Conservation (phyloP, 2,797 vertebrate species). For the Rachycentron canadum region DNA sequence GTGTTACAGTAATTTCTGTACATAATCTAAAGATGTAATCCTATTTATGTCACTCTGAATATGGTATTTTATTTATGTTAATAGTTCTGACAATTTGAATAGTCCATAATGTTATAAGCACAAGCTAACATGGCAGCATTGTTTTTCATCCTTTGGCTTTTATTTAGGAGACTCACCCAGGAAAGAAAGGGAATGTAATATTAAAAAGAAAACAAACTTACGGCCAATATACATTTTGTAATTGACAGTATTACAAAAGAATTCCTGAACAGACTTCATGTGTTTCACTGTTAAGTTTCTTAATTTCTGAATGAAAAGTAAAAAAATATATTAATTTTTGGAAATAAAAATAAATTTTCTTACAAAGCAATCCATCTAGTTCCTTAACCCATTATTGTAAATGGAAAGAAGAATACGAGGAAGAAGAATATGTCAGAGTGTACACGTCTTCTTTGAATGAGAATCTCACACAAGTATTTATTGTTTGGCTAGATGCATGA, state of each 20-base stretch:
- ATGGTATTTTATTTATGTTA: slow-evolving; percentile 70
- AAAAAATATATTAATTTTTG: neutral
- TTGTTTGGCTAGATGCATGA: neutral
- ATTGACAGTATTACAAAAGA: neutral
- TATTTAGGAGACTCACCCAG: neutral
- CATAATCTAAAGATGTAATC: slow-evolving; percentile 47
- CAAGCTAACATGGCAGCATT: slow-evolving; percentile 13
- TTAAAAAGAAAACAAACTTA: neutral
- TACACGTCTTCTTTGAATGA: neutral
- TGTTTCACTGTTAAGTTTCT: neutral
- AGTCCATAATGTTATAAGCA: neutral
- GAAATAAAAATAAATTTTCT: slow-evolving; percentile 23
- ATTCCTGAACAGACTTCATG: neutral
- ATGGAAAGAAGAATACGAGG: neutral
- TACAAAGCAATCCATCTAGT: neutral
- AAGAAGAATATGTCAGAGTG: no score
- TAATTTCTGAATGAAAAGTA: neutral
- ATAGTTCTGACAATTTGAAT: slow-evolving; percentile 24
- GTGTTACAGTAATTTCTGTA: slow-evolving; percentile 58
- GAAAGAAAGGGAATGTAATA: neutral
- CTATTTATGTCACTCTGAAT: slow-evolving; percentile 72
- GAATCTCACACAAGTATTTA: neutral
- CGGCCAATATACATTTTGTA: slow-evolving; percentile 9
- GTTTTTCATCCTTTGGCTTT: neutral
- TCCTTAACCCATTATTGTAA: neutral